Evolutionary conservation across 2,888 invertebrate genomes (phyloP).

Genomic region (Erebia aethiops): DNA sequence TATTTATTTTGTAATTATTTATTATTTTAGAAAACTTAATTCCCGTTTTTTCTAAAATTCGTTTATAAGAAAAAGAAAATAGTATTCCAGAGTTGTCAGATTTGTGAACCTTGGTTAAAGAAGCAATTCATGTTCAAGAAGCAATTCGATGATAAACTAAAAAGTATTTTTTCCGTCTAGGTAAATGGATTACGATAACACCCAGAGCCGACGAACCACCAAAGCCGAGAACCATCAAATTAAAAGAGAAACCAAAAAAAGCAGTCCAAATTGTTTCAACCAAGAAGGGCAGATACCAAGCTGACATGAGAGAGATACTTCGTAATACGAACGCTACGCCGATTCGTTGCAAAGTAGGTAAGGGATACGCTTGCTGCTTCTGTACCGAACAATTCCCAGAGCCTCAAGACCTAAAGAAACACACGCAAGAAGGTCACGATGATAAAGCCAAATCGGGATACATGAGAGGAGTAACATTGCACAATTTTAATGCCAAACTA

Average conservation of each 20-base stretch:
- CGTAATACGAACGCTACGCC: constrained; percentile 61
- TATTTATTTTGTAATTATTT: too few relatives aligned
- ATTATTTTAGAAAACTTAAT: too few relatives aligned
- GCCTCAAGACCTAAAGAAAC: constrained; percentile 56
- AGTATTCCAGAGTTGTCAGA: too few relatives aligned
- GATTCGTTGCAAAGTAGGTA: constrained; percentile 55
- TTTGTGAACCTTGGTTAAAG: too few relatives aligned
- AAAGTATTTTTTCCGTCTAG: constrained; percentile 10
- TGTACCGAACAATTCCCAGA: constrained; percentile 60
- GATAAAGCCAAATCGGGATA: constrained; percentile 50
- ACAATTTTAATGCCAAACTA: constrained; percentile 43
- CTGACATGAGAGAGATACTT: constrained; percentile 58
- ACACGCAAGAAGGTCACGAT: constrained; percentile 52
- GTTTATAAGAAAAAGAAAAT: too few relatives aligned
- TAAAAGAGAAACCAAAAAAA: constrained; percentile 22
- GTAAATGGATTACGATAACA: not conserved
- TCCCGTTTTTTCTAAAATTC: too few relatives aligned
- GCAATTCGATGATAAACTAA: not conserved
- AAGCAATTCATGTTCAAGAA: too few relatives aligned
- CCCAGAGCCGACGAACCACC: not conserved
- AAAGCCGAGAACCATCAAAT: constrained; percentile 33
- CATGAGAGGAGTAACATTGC: constrained; percentile 46
- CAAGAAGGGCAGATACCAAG: constrained; percentile 55
- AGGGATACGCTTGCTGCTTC: constrained; percentile 61
- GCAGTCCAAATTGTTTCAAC: constrained; percentile 34